Evolutionary conservation across 2,888 invertebrate species (phyloP).

Genomic region (Apamea anceps): DNA sequence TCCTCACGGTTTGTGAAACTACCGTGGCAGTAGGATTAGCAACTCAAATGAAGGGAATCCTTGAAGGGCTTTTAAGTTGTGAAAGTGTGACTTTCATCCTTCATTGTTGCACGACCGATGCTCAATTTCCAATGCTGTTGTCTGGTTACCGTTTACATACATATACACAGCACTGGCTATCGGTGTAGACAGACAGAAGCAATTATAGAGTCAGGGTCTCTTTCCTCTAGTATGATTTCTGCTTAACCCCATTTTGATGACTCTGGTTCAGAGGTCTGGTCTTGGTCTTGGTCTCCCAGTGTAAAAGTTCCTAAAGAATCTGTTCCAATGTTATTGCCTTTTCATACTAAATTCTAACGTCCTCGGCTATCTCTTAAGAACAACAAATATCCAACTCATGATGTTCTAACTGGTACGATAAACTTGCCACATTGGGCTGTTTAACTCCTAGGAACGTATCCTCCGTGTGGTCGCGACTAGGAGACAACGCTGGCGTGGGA

Average conservation of each 20-base stretch:
- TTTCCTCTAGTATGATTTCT: not conserved
- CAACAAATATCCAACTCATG: not conserved
- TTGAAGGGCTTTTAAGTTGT: constrained; percentile 4
- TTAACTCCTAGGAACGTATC: constrained; percentile 7
- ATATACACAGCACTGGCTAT: not conserved
- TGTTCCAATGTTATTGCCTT: not conserved
- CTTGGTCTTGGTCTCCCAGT: not conserved
- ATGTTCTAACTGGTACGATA: constrained; percentile 12
- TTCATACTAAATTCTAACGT: not conserved
- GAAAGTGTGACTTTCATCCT: constrained; percentile 30
- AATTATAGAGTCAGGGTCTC: no score
- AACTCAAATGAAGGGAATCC: constrained; percentile 31
- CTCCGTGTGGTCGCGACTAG: constrained; percentile 25
- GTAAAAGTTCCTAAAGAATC: not conserved
- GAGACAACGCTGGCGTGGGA: constrained; percentile 53
- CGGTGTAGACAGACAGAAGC: not conserved
- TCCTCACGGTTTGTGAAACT: constrained; percentile 51
- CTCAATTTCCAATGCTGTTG: constrained; percentile 1
- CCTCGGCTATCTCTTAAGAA: not conserved
- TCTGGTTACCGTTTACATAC: not conserved
- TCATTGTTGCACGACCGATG: not conserved
- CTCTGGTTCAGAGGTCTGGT: not conserved
- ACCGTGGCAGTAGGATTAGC: constrained; percentile 33
- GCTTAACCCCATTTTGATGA: not conserved
- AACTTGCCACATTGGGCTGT: not conserved